phyloP scores from a whole-genome alignment of 2,797 vertebrate species.

The Hozukius guyotensis region DNA sequence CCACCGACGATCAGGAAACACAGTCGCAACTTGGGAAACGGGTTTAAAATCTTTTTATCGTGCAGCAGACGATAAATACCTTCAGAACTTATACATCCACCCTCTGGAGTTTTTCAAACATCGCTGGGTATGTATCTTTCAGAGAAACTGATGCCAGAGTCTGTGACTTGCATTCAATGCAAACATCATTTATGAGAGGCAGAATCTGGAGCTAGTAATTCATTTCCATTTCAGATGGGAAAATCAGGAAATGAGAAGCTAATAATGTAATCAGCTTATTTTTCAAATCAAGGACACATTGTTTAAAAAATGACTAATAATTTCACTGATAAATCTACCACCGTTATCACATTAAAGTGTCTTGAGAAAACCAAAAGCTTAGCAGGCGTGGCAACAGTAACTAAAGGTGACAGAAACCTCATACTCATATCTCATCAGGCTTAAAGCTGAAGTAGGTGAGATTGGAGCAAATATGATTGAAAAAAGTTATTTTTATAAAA shows the following conservation, averaged over 20 bases:
- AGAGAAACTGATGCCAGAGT: no score
- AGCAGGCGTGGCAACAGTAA: not conserved
- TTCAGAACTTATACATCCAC: no score
- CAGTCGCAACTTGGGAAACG: no score
- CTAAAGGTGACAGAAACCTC: not conserved
- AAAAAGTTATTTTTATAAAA: no score
- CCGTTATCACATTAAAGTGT: not conserved
- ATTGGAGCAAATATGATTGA: no score
- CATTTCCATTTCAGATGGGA: not conserved
- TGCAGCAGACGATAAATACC: no score
- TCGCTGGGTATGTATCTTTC: no score
- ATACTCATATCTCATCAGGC: not conserved
- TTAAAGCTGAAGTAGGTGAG: no score
- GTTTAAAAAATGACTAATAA: not conserved
- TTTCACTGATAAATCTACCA: not conserved
- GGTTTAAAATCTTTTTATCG: no score
- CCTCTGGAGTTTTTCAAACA: no score
- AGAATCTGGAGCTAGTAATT: not conserved
- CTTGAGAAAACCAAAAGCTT: not conserved
- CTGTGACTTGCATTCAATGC: not conserved
- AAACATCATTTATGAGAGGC: not conserved
- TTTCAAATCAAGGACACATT: not conserved
- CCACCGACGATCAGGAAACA: no score
- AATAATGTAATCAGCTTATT: not conserved
- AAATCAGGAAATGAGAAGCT: not conserved